A percentile compares a stretch with the other conserved stretches of the same genome.
Conservation (phyloP, 2,888 invertebrate genomes). For the Macrosoma leucophasiata region DNA sequence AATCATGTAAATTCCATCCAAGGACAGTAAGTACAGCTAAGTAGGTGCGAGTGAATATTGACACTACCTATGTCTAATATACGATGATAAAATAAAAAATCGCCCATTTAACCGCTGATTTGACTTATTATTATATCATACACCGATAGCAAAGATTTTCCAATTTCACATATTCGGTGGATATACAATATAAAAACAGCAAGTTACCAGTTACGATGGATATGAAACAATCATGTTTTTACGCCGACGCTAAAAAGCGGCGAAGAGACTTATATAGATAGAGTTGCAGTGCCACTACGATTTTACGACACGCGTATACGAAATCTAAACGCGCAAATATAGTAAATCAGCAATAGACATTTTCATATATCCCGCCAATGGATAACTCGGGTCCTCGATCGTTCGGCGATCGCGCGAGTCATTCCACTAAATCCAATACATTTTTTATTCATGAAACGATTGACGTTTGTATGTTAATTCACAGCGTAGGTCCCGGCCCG, state of each 20-base stretch:
- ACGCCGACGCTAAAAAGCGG: neutral
- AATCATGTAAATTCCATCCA: too few species aligned
- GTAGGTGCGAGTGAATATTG: too few species aligned
- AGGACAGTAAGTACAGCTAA: too few species aligned
- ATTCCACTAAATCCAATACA: conserved; percentile 74
- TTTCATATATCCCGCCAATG: conserved; percentile 59
- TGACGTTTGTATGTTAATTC: conserved; percentile 76
- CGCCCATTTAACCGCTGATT: too few species aligned
- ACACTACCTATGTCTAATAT: too few species aligned
- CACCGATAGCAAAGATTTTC: too few species aligned
- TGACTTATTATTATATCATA: too few species aligned
- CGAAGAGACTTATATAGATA: conserved; percentile 7
- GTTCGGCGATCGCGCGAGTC: conserved; percentile 56
- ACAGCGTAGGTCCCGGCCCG: conserved; percentile 63
- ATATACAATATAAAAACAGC: too few species aligned
- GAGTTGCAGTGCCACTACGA: conserved; percentile 4
- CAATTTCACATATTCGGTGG: too few species aligned
- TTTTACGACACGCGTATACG: conserved; percentile 21
- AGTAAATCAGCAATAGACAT: conserved; percentile 32
- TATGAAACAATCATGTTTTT: too few species aligned
- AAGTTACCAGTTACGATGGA: too few species aligned
- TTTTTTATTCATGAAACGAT: conserved; percentile 76
- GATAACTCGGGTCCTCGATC: conserved; percentile 46
- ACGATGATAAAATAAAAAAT: too few species aligned
- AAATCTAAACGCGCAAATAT: conserved; percentile 20